These are phyloP conservation scores for Drosophila eohydei DNA, from an alignment of 2,888 invertebrate genomes.

Conservation along the genomic window DNA sequence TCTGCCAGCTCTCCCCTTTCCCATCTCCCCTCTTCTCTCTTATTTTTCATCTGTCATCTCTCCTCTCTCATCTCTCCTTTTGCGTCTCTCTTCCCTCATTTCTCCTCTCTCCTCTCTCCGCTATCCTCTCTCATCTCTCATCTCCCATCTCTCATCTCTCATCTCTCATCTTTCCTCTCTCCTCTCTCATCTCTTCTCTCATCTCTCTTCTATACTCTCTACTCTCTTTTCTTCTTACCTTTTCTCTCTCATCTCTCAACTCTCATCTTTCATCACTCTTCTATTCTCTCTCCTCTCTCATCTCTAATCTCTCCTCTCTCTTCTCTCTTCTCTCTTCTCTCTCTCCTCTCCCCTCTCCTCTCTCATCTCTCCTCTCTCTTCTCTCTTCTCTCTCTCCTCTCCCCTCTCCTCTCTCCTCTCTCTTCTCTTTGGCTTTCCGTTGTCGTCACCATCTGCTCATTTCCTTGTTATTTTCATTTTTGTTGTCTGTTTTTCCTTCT, in stretches of 20 bases:
- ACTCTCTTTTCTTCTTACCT: no score
- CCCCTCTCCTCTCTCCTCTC: no score
- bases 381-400: no score
- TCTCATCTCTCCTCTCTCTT: no score
- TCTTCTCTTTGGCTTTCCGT: neutral
- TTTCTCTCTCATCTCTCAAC: neutral
- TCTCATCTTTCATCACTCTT: no score
- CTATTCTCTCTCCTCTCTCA: no score
- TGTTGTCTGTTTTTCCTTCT: conserved; percentile 8
- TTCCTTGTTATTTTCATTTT: conserved; percentile 21
- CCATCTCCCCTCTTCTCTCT: neutral
- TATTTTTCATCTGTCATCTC: neutral
- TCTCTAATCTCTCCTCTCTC: no score
- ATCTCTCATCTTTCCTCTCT: neutral
- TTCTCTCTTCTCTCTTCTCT: neutral
- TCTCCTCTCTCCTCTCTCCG: neutral
- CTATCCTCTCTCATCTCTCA: neutral
- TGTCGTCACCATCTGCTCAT: neutral
- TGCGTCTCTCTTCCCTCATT: neutral
- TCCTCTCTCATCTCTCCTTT: neutral
- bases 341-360: neutral
- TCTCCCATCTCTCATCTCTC: neutral
- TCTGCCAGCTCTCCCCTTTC: neutral
- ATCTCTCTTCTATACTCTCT: no score
- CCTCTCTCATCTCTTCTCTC: no score